Evolutionary conservation across 2,113 vertebrate species (phyloP).

Genomic region (Xiphophorus hellerii): DNA sequence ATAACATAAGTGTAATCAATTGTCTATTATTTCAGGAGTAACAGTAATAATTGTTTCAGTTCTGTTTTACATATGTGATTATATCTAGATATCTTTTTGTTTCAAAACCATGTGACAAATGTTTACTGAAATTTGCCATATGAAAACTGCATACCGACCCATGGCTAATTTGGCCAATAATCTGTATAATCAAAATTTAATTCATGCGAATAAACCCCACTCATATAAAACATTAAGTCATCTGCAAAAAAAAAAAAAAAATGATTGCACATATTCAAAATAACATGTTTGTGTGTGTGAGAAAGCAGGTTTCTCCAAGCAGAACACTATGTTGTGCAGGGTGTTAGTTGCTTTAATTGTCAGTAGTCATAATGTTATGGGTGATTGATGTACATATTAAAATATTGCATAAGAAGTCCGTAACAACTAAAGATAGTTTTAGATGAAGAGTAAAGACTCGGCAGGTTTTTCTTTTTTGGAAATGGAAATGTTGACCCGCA

Average conservation of each 20-base stretch:
- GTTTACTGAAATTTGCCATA: background rate
- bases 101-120: background rate
- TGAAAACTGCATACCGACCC: background rate
- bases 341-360: background rate
- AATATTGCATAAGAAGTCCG: background rate
- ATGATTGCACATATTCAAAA: background rate
- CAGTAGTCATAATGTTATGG: slow-evolving; percentile 2
- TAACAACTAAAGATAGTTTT: slow-evolving; percentile 22
- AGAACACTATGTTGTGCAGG: background rate
- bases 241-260: background rate
- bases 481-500: slow-evolving; percentile 24
- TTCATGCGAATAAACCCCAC: background rate
- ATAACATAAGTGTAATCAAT: background rate
- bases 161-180: background rate
- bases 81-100: background rate
- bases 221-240: background rate
- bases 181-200: background rate
- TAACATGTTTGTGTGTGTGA: background rate
- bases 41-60: background rate
- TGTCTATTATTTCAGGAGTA: background rate
- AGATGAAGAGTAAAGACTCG: slow-evolving; percentile 18
- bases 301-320: background rate
- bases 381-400: background rate
- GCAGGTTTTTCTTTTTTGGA: slow-evolving; percentile 4
- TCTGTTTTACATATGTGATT: background rate